Conservation (phyloP, 2,797 vertebrate species). For the Megaceryle alcyon region DNA sequence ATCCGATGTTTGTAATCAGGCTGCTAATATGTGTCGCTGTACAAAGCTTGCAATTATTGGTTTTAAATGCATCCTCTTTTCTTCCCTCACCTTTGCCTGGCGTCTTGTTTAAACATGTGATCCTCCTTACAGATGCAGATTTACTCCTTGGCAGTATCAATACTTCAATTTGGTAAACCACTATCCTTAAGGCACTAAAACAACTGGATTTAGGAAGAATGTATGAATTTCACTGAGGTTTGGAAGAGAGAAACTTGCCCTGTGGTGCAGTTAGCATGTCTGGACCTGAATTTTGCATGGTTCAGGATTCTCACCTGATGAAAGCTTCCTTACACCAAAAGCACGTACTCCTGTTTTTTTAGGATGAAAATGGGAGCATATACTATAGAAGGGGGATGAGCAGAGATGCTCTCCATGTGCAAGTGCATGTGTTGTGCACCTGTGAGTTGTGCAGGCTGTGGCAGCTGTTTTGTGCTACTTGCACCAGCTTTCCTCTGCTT, state of each 20-base stretch:
- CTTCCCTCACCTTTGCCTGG: neutral
- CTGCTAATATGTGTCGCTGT: neutral
- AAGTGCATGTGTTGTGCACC: accelerated
- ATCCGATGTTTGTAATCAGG: neutral
- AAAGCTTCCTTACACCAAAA: neutral
- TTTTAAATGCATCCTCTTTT: neutral
- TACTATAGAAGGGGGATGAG: neutral
- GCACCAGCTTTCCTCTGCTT: neutral
- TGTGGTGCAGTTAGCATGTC: neutral
- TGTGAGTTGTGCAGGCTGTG: neutral
- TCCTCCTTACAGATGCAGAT: neutral
- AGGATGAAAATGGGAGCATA: neutral
- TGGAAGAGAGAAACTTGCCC: neutral
- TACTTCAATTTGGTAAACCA: neutral
- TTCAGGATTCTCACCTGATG: neutral
- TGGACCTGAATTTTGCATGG: neutral
- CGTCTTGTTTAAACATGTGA: neutral
- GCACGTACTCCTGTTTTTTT: accelerated
- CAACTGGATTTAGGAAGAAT: neutral
- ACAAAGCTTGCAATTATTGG: neutral
- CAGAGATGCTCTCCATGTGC: neutral
- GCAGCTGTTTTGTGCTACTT: neutral
- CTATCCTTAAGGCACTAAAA: too few relatives aligned
- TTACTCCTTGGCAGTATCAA: neutral
- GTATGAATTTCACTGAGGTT: neutral